Conservation (phyloP, 2,888 invertebrate genomes). For the Nudaria mundana region DNA sequence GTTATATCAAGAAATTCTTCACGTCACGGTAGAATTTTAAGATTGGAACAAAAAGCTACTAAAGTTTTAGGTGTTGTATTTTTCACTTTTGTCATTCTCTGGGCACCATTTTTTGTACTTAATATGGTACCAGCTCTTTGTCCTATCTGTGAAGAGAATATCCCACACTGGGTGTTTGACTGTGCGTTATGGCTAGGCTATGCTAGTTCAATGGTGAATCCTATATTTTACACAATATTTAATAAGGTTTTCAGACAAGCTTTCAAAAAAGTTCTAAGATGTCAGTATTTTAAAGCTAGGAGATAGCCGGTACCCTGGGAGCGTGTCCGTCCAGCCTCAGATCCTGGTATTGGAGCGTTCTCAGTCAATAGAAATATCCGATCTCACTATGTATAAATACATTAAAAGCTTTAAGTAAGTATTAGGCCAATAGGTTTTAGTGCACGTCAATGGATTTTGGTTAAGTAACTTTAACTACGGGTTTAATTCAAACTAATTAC, state of each 20-base stretch:
- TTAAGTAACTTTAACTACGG: slow-evolving; percentile 3
- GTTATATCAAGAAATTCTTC: slow-evolving; percentile 91
- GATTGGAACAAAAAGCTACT: slow-evolving; percentile 97
- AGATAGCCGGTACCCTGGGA: slow-evolving; percentile 79
- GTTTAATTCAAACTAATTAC: not conserved
- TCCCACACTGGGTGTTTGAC: slow-evolving; percentile 90
- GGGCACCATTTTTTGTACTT: slow-evolving; percentile 97
- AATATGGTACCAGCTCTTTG: slow-evolving; percentile 93
- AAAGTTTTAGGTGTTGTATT: slow-evolving; percentile 97
- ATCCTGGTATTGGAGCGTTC: slow-evolving; percentile 72
- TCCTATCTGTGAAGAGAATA: slow-evolving; percentile 87
- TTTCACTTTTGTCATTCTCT: slow-evolving; percentile 95
- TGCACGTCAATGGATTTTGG: slow-evolving; percentile 26
- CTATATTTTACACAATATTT: slow-evolving; percentile 97
- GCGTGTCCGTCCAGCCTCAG: slow-evolving; percentile 72
- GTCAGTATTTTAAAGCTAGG: slow-evolving; percentile 83
- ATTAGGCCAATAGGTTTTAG: slow-evolving; percentile 44
- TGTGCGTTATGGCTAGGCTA: slow-evolving; percentile 96
- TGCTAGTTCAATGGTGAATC: slow-evolving; percentile 96
- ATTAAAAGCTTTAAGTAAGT: slow-evolving; percentile 55
- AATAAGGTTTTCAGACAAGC: slow-evolving; percentile 96
- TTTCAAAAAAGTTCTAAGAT: slow-evolving; percentile 91
- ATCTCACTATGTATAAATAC: slow-evolving; percentile 68
- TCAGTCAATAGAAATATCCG: slow-evolving; percentile 70
- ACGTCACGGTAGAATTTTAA: slow-evolving; percentile 90